These are phyloP conservation scores for Aurelia sp. DNA, from an alignment of 30 jellyfish, hydroid and myxozoan genomes.

Conservation along the genomic window DNA sequence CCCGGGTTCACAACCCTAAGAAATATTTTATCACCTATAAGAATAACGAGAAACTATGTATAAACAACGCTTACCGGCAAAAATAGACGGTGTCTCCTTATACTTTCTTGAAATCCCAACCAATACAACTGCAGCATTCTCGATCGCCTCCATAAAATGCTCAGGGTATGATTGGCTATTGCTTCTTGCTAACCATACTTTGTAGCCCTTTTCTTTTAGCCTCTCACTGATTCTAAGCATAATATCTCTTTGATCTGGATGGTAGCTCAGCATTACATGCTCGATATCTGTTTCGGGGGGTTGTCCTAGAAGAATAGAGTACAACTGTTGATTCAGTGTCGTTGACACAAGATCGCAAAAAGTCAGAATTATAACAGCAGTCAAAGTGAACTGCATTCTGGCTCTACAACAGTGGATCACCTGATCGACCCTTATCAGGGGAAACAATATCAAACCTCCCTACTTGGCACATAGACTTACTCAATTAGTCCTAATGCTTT, in stretches of 20 bases:
- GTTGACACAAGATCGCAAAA: too few species aligned
- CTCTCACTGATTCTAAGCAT: slow-evolving; percentile 33
- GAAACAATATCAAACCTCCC: too few species aligned
- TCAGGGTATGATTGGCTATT: slow-evolving; percentile 40
- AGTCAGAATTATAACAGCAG: too few species aligned
- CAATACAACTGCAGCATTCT: slow-evolving; percentile 72
- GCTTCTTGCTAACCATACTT: slow-evolving; percentile 30
- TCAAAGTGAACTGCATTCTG: too few species aligned
- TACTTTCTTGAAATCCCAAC: slow-evolving; percentile 76
- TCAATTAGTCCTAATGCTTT: too few species aligned
- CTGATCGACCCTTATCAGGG: too few species aligned
- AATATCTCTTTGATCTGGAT: slow-evolving; percentile 38
- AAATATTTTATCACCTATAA: too few species aligned
- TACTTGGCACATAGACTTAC: too few species aligned
- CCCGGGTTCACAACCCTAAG: too few species aligned
- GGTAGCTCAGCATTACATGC: slow-evolving; percentile 56
- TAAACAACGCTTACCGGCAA: slow-evolving; percentile 63
- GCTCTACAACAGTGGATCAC: too few species aligned
- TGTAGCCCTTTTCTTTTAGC: slow-evolving; percentile 57
- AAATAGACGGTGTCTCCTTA: slow-evolving; percentile 69
- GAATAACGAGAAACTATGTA: too few species aligned
- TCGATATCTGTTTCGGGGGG: slow-evolving; percentile 15
- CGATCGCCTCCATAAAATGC: slow-evolving; percentile 62
- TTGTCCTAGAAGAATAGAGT: neutral
- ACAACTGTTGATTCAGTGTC: neutral